Base-by-base conservation (phyloP, 2,113 vertebrate species). In the Ahaetulla prasina region DNA sequence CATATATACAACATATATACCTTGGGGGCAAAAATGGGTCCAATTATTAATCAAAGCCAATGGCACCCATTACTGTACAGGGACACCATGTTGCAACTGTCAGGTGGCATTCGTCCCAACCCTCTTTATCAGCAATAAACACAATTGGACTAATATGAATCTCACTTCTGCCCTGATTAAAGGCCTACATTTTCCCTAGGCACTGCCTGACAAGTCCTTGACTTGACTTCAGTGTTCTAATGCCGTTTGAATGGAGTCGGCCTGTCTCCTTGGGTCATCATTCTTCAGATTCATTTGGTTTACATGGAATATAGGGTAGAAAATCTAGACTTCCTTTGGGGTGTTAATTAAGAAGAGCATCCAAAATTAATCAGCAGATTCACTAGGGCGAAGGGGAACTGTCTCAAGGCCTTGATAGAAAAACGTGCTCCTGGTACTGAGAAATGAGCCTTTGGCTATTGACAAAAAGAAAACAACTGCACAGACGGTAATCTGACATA, bases 311-410 rank as follows among this genome's bases (percentile, higher is more conserved):
- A 97, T 97, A 97, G 98, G 98, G 98, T 98, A 97, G 98, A 98
- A 98, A 98, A 98, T 98, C 97, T 98, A 98, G 98, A 97, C 97
- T 98, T 98, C 98, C 99, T 99, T 99, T 99, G 98, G 99, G 98
- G 98, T 99, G 98, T 98, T 99, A 99, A 99, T 99, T 99, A 99
- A 98, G 98, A 98, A 97, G 97, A 98, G 98, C 98, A 98, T 99
- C 99, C 98, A 98, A 98, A 99, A 99, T 99, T 99, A 99, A 99
- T 99, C 98, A 99, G 97, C 98, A 98, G 98, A 98, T 98, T 98
- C 98, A 99, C 98, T 98, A 99, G 99, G 98, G 99, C 98, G 99
- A 99, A 99, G 99, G 98, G 98, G 98, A 99, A 98, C 98, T 99
- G 99, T 99, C 98, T 99, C 98, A 99, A 98, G 98, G 98, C 98